These are phyloP conservation scores for Drosophila gaucha DNA, from an alignment of 2,888 invertebrate species.

Conservation along the genomic window DNA sequence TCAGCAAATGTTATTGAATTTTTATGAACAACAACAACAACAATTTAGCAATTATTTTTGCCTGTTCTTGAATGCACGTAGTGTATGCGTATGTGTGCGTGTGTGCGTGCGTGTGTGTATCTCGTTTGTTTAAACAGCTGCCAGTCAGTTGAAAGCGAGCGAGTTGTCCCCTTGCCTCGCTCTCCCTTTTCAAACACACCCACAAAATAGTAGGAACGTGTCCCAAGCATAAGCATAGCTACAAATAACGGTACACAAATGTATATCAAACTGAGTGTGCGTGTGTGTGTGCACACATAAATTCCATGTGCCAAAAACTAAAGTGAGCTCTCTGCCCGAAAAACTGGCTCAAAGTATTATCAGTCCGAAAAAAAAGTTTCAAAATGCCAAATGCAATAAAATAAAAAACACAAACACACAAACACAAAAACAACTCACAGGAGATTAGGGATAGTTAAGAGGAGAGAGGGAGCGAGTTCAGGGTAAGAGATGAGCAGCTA, in stretches of 20 bases:
- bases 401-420: conserved; percentile 27
- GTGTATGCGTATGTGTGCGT: conserved; percentile 12
- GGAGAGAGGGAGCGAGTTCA: background rate
- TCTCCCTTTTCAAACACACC: background rate
- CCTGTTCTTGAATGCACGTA: too few relatives aligned
- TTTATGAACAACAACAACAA: conserved; percentile 45
- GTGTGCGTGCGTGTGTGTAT: conserved; percentile 17
- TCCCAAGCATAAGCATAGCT: conserved; percentile 63
- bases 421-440: conserved; percentile 29
- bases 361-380: conserved; percentile 52
- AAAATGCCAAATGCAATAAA: conserved; percentile 47
- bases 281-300: conserved; percentile 47
- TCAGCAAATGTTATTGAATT: conserved; percentile 72
- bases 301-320: conserved; percentile 70
- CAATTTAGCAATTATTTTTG: conserved; percentile 20
- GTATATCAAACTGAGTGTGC: conserved; percentile 10
- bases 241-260: conserved; percentile 57
- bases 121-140: conserved; percentile 73
- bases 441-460: conserved; percentile 30
- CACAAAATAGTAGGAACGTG: conserved; percentile 17
- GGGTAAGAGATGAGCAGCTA: background rate
- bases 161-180: conserved; percentile 16
- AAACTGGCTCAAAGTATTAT: conserved; percentile 58
- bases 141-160: too few relatives aligned
- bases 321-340: conserved; percentile 18